A percentile compares a stretch with the other conserved stretches of the same genome.
These are phyloP conservation scores for Furcifer pardalis DNA, from an alignment of 2,797 vertebrate genomes.

Conservation along the genomic window DNA sequence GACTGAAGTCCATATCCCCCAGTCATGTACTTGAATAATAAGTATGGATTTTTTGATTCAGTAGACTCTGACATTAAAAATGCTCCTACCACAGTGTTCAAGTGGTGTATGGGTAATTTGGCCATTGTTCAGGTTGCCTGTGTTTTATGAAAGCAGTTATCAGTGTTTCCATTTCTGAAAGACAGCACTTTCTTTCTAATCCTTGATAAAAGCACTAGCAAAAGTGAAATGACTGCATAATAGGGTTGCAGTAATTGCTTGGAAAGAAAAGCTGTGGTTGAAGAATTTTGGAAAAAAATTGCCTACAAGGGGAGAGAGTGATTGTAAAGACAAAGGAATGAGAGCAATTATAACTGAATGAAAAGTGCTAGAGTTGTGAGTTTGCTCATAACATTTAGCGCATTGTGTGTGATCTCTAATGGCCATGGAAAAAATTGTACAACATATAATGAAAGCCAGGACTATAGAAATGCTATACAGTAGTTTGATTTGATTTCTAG, in stretches of 20 bases:
- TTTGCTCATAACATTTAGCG: not conserved
- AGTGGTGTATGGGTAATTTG: not conserved
- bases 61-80: not conserved
- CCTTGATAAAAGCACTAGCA: not conserved
- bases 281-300: not conserved
- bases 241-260: not conserved
- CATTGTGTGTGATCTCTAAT: not conserved
- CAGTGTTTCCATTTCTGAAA: not conserved
- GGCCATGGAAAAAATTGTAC: not conserved
- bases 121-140: not conserved
- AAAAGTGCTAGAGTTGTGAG: not conserved
- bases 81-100: not conserved
- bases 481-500: constrained; percentile 1
- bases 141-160: not conserved
- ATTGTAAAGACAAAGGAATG: not conserved
- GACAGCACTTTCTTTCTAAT: not conserved
- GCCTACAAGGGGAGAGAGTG: not conserved
- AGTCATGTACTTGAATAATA: no score
- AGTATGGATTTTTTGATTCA: no score
- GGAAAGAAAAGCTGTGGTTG: not conserved
- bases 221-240: not conserved
- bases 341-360: not conserved
- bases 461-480: not conserved
- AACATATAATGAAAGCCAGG: not conserved
- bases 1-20: not conserved